Evolutionary conservation across 2,113 vertebrate genomes (phyloP).

Genomic region (Gallinago undulata): DNA sequence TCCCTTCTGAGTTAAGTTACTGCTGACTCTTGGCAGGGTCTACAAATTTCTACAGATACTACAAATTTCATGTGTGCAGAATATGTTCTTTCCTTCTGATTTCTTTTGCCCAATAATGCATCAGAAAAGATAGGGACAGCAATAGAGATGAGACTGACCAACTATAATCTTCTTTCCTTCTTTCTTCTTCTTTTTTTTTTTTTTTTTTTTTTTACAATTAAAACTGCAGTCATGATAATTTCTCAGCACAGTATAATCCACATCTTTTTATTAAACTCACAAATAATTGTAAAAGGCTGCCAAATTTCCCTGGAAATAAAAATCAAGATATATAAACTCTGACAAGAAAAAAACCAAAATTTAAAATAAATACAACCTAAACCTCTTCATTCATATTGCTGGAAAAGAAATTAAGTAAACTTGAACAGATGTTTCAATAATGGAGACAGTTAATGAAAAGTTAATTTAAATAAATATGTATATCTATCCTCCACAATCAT

Average conservation of each 20-base stretch:
- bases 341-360: background rate
- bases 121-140: background rate
- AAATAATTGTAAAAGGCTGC: background rate
- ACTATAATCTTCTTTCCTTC: background rate
- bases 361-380: background rate
- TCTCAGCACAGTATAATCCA: background rate
- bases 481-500: background rate
- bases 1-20: background rate
- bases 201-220: background rate
- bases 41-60: background rate
- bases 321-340: background rate
- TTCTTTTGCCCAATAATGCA: background rate
- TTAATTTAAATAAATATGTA: background rate
- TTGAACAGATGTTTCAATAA: background rate
- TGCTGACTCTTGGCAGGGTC: background rate
- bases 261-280: background rate
- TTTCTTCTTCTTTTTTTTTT: too few relatives aligned
- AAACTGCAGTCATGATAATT: background rate
- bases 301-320: background rate
- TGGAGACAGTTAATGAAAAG: background rate
- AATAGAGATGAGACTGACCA: background rate
- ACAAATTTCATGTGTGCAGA: background rate
- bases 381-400: background rate
- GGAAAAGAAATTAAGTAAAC: background rate
- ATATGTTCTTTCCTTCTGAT: background rate